Conservation (phyloP, 2,113 vertebrate genomes). For the Semicossyphus pulcher region DNA sequence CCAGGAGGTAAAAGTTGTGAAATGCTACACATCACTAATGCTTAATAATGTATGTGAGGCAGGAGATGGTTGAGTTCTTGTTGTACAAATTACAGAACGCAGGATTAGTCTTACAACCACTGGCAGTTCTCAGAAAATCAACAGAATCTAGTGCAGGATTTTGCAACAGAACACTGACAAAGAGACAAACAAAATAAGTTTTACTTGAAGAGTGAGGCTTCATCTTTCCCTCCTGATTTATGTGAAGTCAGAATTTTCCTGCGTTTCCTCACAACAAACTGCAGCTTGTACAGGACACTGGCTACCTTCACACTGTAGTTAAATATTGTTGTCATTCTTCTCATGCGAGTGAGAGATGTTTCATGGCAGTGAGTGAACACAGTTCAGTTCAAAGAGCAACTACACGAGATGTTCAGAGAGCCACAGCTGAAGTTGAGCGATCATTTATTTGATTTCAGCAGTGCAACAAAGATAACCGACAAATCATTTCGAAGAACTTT, state of each 20-base stretch:
- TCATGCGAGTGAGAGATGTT: conserved; percentile 65
- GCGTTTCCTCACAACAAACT: neutral
- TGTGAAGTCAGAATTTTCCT: conserved; percentile 2
- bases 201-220: neutral
- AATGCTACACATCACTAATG: too few relatives aligned
- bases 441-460: neutral
- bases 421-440: neutral
- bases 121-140: too few relatives aligned
- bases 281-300: conserved; percentile 10
- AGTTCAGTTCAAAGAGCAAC: conserved; percentile 12
- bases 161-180: neutral
- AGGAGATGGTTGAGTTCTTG: too few relatives aligned
- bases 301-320: conserved; percentile 40
- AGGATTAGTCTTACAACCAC: too few relatives aligned
- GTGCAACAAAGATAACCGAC: rapidly evolving
- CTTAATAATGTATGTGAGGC: too few relatives aligned
- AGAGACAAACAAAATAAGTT: too few relatives aligned
- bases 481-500: neutral
- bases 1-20: too few relatives aligned
- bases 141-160: too few relatives aligned
- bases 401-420: conserved; percentile 16
- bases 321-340: conserved; percentile 55
- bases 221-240: neutral
- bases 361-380: conserved; percentile 30
- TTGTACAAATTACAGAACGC: too few relatives aligned